phyloP scores from a whole-genome alignment of 2,797 vertebrate genomes.

The Amblyopsis hoosieri region DNA sequence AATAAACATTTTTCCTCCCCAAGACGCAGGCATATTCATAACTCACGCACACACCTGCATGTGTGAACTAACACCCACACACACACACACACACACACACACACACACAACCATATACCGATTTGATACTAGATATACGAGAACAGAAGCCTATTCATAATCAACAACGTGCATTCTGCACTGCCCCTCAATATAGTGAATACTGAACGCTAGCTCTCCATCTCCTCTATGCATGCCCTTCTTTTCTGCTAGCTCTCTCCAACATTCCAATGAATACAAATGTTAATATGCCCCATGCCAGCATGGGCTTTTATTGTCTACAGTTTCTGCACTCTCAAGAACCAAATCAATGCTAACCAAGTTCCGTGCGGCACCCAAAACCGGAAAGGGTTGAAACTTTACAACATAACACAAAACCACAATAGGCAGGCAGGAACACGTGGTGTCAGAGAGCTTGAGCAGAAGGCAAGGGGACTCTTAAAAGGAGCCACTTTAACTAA shows the following conservation, averaged over 20 bases:
- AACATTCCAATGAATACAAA: conserved; percentile 55
- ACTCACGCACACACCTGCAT: conserved; percentile 14
- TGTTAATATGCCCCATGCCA: conserved; percentile 61
- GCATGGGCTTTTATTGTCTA: conserved; percentile 73
- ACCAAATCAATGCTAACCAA: conserved; percentile 73
- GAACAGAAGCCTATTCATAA: conserved; percentile 37
- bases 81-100: too few species aligned
- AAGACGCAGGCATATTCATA: neutral
- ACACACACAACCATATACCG: conserved; percentile 5
- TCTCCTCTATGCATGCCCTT: conserved; percentile 21
- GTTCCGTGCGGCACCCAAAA: conserved; percentile 58
- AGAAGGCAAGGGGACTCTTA: conserved; percentile 23
- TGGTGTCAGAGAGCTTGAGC: conserved; percentile 7
- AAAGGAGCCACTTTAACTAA: conserved; percentile 56
- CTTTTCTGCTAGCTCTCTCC: conserved; percentile 28
- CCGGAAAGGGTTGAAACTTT: conserved; percentile 57
- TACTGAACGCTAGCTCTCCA: neutral
- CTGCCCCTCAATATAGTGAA: conserved; percentile 7
- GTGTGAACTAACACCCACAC: neutral
- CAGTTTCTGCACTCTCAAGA: conserved; percentile 64
- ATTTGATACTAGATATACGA: conserved; percentile 46
- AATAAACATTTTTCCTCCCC: conserved; percentile 36
- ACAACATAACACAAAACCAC: conserved; percentile 54
- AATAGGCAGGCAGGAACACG: conserved; percentile 42
- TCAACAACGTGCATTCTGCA: conserved; percentile 29